Evolutionary conservation across 2,113 vertebrate genomes (phyloP).

Genomic region (Zosterops pallidus): DNA sequence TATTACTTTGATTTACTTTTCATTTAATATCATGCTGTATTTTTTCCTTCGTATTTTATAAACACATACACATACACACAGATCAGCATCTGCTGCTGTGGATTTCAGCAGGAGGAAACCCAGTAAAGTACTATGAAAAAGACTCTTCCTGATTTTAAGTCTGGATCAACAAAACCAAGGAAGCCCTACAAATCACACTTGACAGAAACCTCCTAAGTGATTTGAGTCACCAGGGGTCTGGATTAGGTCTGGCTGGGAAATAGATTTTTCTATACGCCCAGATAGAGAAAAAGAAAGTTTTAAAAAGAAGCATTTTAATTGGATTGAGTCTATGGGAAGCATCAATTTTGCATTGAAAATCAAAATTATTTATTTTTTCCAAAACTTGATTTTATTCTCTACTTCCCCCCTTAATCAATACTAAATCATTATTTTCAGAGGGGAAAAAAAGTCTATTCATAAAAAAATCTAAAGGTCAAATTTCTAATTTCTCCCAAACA

Average conservation of each 20-base stretch:
- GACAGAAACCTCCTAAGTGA: background rate
- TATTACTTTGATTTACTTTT: constrained; percentile 36
- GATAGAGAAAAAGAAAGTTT: background rate
- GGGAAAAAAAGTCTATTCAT: background rate
- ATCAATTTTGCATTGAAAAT: background rate
- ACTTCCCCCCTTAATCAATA: background rate
- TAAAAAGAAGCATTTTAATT: background rate
- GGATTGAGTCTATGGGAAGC: background rate
- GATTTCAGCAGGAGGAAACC: background rate
- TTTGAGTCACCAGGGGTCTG: background rate
- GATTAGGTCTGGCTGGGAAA: background rate
- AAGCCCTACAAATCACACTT: background rate
- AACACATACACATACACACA: background rate
- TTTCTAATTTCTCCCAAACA: background rate
- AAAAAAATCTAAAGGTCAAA: background rate
- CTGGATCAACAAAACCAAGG: background rate
- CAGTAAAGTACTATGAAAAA: background rate
- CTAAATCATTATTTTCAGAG: background rate
- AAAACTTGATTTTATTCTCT: background rate
- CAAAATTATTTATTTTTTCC: background rate
- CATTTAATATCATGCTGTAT: background rate
- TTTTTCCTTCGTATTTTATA: background rate
- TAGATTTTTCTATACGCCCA: background rate
- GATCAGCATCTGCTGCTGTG: background rate
- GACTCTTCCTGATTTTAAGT: background rate